A percentile compares a stretch with the other conserved stretches of the same genome.
phyloP scores from a whole-genome alignment of 1,140 invertebrate species.

The Drosophila willistoni region DNA sequence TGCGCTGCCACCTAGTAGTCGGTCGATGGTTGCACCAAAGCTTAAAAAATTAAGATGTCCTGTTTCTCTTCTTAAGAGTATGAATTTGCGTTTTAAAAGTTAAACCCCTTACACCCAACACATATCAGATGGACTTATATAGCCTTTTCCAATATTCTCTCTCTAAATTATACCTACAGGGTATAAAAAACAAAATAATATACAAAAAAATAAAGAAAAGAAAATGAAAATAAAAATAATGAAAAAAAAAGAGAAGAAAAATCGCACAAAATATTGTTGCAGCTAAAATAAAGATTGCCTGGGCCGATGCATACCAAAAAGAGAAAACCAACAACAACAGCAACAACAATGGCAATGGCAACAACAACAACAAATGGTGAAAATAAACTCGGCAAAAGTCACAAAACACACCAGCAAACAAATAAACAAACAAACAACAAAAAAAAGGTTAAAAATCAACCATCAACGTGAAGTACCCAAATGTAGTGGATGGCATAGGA shows the following conservation, averaged over 20 bases:
- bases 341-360: neutral
- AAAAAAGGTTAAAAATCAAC: slow-evolving; percentile 66
- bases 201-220: slow-evolving; percentile 23
- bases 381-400: slow-evolving; percentile 38
- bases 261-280: slow-evolving; percentile 50
- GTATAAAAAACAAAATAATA: neutral
- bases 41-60: too few species aligned
- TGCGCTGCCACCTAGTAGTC: too few species aligned
- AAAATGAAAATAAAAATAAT: neutral
- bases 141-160: too few species aligned
- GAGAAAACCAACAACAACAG: slow-evolving; percentile 36
- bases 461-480: slow-evolving; percentile 46
- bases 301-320: slow-evolving; percentile 34
- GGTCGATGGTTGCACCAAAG: too few species aligned
- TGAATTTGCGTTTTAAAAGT: too few species aligned
- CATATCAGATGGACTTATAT: too few species aligned
- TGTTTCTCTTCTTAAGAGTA: too few species aligned
- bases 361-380: slow-evolving; percentile 48
- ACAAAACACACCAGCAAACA: slow-evolving; percentile 6
- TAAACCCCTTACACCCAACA: too few species aligned
- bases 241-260: slow-evolving; percentile 21
- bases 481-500: neutral
- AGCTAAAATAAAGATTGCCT: slow-evolving; percentile 19
- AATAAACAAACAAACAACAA: slow-evolving; percentile 22
- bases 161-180: neutral